Evolutionary conservation across 2,888 invertebrate species (phyloP), one percentile per base, ranked within the genome.

Genomic region (Meandrusa payeni): DNA sequence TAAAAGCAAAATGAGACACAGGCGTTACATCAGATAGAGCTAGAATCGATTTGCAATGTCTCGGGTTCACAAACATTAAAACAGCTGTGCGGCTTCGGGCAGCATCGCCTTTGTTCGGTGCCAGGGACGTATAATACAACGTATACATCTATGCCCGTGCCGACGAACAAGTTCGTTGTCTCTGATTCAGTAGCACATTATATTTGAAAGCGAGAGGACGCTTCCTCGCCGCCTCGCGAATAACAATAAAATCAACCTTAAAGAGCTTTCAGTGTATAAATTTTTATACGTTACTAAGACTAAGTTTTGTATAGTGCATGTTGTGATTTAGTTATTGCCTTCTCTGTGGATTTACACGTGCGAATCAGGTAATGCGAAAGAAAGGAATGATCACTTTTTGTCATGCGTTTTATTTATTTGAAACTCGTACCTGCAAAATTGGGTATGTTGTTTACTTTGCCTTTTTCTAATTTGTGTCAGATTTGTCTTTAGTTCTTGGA

Each of bases 31-130:
- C 71, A 76, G 52, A 52, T 52, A 50, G 59, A 56, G 32, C 57
- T 59, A 64, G 54, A 70, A 79, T 82, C 83, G 80, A 81, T 81
- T 73, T 61, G 62, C 63, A 61, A 61, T 56, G 64, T 66, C 64
- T 71, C 59, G 63, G 57, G 62, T 72, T 73, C 75, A 77, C 73
- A 82, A 82, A 83, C 78, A 83, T 71, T 69, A 73, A 23, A 85
- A 86, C 85, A 86, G 85, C 85, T 86, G 85, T 79, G 63, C 49
- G 45, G 56, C 52, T 60, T 79, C 76, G 76, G 69, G 56, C 50
- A 46, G 31, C 47, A 47, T 69, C 73, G 80, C 53, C 76, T 79
- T 76, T 78, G 78, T 78, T 76, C 80, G 75, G 52, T 49, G 57
- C 47, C 51, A 51, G 51, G 37, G 45, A 46, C 52, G 60, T 55